These are phyloP conservation scores for Brachionus calyciflorus DNA, from an alignment of 1,140 invertebrate genomes.

Conservation along the genomic window DNA sequence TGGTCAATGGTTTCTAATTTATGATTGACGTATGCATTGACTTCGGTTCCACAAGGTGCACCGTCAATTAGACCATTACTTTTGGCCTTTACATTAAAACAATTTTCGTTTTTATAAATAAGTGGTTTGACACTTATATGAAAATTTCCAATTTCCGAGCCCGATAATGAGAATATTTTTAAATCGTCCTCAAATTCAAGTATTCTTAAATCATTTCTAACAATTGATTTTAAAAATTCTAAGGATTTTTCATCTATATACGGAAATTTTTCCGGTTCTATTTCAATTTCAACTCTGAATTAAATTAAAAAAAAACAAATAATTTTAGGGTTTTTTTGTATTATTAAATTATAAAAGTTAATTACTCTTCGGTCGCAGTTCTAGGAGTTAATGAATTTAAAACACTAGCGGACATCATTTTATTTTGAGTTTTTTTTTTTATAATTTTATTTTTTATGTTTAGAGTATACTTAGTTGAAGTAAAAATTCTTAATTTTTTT, in stretches of 20 bases:
- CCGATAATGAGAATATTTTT: constrained; percentile 57
- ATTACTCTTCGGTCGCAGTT: background rate
- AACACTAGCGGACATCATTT: constrained; percentile 22
- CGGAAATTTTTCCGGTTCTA: constrained; percentile 49
- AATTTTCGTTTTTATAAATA: constrained; percentile 50
- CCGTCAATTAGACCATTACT: constrained; percentile 59
- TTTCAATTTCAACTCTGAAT: background rate
- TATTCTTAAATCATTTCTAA: constrained; percentile 55
- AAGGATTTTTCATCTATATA: constrained; percentile 50
- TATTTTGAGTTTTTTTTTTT: background rate
- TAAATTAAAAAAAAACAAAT: too few relatives aligned
- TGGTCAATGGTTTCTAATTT: constrained; percentile 59
- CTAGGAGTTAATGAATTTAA: background rate
- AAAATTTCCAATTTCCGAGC: constrained; percentile 59
- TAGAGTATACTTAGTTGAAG: background rate
- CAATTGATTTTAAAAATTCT: constrained; percentile 50
- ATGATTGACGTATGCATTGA: constrained; percentile 56
- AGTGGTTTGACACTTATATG: constrained; percentile 53
- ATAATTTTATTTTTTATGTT: background rate
- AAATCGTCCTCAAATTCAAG: constrained; percentile 58
- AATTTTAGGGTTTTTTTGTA: too few relatives aligned
- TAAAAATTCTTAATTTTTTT: background rate
- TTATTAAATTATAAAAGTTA: background rate
- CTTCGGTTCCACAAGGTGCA: constrained; percentile 59
- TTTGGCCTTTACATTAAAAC: constrained; percentile 59